Evolutionary conservation across 2,888 invertebrate species (phyloP).

Genomic region (Serripes groenlandicus): DNA sequence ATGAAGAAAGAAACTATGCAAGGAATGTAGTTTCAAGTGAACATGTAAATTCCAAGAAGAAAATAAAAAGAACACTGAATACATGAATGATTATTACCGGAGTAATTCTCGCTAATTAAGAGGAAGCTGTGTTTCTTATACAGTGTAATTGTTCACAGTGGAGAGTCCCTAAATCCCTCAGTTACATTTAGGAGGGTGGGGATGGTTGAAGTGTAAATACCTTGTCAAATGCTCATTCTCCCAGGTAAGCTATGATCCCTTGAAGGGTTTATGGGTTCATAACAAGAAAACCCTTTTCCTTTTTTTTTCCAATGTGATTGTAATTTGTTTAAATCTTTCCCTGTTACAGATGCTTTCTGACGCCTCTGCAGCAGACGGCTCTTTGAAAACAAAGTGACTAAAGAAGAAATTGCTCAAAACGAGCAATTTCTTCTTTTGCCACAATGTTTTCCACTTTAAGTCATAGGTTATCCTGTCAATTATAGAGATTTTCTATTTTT

Average conservation of each 20-base stretch:
- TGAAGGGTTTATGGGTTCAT: not conserved
- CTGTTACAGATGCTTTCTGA: too few relatives aligned
- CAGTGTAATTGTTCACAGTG: not conserved
- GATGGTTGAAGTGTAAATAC: not conserved
- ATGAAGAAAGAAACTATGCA: slow-evolving; percentile 6
- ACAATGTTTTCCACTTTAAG: slow-evolving; percentile 11
- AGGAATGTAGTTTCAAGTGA: slow-evolving; percentile 23
- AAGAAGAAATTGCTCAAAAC: not conserved
- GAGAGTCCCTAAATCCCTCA: not conserved
- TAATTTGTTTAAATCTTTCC: too few relatives aligned
- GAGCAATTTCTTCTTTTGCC: not conserved
- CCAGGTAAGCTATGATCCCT: slow-evolving; percentile 2
- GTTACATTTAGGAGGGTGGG: too few relatives aligned
- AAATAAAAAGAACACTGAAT: not conserved
- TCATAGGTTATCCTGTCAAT: too few relatives aligned
- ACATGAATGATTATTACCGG: slow-evolving; percentile 18
- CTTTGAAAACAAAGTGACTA: too few relatives aligned
- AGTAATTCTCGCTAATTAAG: slow-evolving; percentile 14
- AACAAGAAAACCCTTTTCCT: too few relatives aligned
- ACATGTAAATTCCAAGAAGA: slow-evolving; percentile 5
- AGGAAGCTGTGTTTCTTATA: not conserved
- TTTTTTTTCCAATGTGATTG: too few relatives aligned
- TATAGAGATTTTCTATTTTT: too few relatives aligned
- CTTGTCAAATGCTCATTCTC: slow-evolving; percentile 4
- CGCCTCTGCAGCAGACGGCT: too few relatives aligned